Conservation (phyloP, 2,888 invertebrate genomes). For the Theretra japonica region DNA sequence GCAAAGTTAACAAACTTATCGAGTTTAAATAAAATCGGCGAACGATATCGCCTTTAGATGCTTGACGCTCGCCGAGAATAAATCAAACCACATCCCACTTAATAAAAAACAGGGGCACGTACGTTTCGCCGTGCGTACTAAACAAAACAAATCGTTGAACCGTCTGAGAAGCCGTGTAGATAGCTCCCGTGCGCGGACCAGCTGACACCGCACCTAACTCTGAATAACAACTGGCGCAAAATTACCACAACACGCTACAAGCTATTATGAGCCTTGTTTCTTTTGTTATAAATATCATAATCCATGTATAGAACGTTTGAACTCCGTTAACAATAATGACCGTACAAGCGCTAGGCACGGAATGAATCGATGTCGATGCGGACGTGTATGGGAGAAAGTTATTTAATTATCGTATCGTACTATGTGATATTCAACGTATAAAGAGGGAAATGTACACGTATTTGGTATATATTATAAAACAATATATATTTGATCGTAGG, state of each 20-base stretch:
- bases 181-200: conserved; percentile 51
- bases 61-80: not conserved
- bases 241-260: not conserved
- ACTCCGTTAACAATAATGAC: conserved; percentile 43
- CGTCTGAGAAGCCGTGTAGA: conserved; percentile 4
- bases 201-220: conserved; percentile 58
- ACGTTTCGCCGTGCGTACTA: conserved; percentile 18
- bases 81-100: not conserved
- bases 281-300: not conserved
- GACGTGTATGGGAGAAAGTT: not conserved
- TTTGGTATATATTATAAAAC: not conserved
- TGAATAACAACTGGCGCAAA: conserved; percentile 51
- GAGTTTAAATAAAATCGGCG: not conserved
- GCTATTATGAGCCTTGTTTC: not conserved
- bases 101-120: not conserved
- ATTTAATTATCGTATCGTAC: not conserved
- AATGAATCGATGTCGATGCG: conserved; percentile 52
- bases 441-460: not conserved
- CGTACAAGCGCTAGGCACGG: conserved; percentile 64
- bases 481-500: not conserved
- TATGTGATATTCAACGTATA: not conserved
- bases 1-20: not conserved
- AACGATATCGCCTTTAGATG: not conserved
- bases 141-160: conserved; percentile 33
- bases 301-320: conserved; percentile 49